Base-by-base conservation (phyloP, 2,797 vertebrate species). In the Trematomus bernacchii region DNA sequence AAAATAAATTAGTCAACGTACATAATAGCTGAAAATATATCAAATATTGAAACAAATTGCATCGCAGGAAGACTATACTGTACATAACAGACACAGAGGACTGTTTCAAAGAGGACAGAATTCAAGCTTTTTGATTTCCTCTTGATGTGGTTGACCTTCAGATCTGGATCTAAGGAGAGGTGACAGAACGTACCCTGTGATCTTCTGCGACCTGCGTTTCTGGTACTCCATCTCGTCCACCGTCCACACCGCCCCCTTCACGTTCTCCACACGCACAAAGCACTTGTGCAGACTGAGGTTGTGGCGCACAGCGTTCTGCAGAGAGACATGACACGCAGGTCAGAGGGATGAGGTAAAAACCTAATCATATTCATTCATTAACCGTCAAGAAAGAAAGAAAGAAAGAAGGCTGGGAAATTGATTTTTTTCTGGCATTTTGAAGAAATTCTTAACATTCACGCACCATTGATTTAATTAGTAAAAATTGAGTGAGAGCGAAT, bases 211-310 rank as follows among this genome's bases (percentile, higher is more conserved):
- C 93, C 98, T 96, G 95, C 98, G 96, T 94, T 98, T 99, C 95
- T 99, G 98, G 96, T 99, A 99, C 92, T 99, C 98, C 94, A 98
- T 94, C 95, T 99, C 98, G 61, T 99, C 98, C 85, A 99, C 98
- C 63, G 98, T 99, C 98, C 98, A 99, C 87, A 99, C 98, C 66
- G 98, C 98, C 85, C 98, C 98, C 95, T 99, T 99, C 92, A 99
- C 98, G 85, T 99, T 99, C 96, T 99, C 98, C 91, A 99, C 98
- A 68, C 98, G 97, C 95, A 99, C 98, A 94, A 99, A 99, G 97
- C 98, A 99, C 94, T 99, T 99, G 96, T 99, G 98, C 95, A 99
- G 97, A 89, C 98, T 99, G 86, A 99, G 97, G 95, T 99, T 99
- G 95, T 99, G 98, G 94, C 98, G 97, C 73, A 99, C 98, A 59